These are phyloP conservation scores for Periophthalmodon schlosseri DNA, from an alignment of 2,113 vertebrate genomes.

Conservation along the genomic window DNA sequence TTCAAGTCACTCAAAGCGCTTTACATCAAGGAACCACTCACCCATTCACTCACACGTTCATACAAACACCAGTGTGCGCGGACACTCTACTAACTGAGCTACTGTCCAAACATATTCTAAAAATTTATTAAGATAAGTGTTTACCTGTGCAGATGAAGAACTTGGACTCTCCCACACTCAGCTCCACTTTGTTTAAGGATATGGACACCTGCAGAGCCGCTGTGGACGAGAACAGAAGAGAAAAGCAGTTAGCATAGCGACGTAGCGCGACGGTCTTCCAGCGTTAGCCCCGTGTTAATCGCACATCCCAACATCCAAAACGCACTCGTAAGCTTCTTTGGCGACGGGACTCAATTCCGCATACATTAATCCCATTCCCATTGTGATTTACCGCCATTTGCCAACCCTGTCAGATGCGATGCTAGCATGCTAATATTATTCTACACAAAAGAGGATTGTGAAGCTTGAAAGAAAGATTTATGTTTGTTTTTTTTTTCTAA, in stretches of 20 bases:
- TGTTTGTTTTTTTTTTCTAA: not conserved
- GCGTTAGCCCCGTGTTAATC: conserved; percentile 20
- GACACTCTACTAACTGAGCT: too few species aligned
- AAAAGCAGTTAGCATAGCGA: conserved; percentile 12
- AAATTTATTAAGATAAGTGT: not conserved
- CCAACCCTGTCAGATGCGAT: not conserved
- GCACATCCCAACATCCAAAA: conserved; percentile 19
- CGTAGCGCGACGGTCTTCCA: not conserved
- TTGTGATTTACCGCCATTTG: not conserved
- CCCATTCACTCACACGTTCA: too few species aligned
- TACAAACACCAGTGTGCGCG: too few species aligned
- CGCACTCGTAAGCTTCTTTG: not conserved
- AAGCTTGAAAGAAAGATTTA: conserved; percentile 9
- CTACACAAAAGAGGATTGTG: conserved; percentile 14
- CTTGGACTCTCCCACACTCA: conserved; percentile 97
- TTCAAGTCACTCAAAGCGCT: too few species aligned
- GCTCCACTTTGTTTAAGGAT: conserved; percentile 96
- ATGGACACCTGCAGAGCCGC: conserved; percentile 96
- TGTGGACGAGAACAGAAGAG: conserved; percentile 59
- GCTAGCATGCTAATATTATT: conserved; percentile 11
- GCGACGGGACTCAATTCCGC: not conserved
- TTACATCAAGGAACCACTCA: too few species aligned
- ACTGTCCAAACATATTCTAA: too few species aligned
- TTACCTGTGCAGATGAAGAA: conserved; percentile 99
- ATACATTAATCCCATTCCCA: not conserved